Conservation (phyloP, 2,888 invertebrate species). For the Synanthedon formicaeformis region DNA sequence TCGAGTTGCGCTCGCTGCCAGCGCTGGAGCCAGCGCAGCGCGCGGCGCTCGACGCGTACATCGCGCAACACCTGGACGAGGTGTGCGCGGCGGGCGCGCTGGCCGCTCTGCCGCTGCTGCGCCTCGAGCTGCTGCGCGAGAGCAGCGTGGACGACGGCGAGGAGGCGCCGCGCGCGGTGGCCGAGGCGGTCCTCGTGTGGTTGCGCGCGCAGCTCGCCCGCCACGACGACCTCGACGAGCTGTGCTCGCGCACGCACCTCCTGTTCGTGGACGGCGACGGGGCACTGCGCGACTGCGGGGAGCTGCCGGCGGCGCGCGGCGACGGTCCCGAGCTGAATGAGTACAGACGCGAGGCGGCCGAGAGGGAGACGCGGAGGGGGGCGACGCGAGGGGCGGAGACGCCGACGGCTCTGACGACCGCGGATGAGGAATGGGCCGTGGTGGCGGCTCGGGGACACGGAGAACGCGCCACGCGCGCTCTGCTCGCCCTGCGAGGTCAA, state of each 20-base stretch:
- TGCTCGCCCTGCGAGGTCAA: constrained; percentile 17
- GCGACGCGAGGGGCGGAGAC: constrained; percentile 61
- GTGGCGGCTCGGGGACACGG: constrained; percentile 3
- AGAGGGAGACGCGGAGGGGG: constrained; percentile 16
- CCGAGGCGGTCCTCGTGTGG: constrained; percentile 75
- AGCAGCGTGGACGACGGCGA: constrained; percentile 75
- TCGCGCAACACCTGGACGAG: constrained; percentile 74
- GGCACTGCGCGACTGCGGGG: constrained; percentile 82
- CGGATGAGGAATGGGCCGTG: constrained; percentile 6
- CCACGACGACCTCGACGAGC: constrained; percentile 29
- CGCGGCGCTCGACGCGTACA: constrained; percentile 73
- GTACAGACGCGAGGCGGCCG: constrained; percentile 72
- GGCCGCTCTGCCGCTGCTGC: constrained; percentile 74
- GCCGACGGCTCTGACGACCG: constrained; percentile 12
- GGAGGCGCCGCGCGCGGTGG: constrained; percentile 69
- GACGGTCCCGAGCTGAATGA: constrained; percentile 84
- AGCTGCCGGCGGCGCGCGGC: constrained; percentile 73
- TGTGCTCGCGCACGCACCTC: constrained; percentile 78
- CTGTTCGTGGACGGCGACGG: constrained; percentile 82
- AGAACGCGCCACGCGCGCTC: constrained; percentile 18
- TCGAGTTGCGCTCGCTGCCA: constrained; percentile 73
- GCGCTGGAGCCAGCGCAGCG: constrained; percentile 71
- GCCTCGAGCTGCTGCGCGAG: constrained; percentile 81
- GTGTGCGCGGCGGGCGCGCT: constrained; percentile 75
- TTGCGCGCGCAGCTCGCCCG: constrained; percentile 39